Evolutionary conservation across 2,113 vertebrate species (phyloP), one percentile per base, ranked within the genome.

Genomic region (Takifugu bimaculatus): DNA sequence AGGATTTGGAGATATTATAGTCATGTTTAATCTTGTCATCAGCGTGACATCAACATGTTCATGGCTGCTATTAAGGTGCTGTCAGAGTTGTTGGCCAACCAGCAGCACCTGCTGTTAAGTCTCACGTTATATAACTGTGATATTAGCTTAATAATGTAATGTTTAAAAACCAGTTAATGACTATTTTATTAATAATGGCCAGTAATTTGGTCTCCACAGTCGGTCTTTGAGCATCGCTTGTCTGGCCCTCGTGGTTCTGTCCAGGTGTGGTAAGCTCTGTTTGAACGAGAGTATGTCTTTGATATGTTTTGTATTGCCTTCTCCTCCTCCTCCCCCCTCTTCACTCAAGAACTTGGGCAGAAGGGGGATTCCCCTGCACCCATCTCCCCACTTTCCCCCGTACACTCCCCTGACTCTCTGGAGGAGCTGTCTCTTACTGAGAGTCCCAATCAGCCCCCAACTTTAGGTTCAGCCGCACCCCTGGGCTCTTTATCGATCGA

Each of bases 301-400:
- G 84, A 89, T 88, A 75, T 84, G 82, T 83, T 63, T 75, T 86
- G 81, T 86, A 73, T 88, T 87, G 86, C 82, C 90, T 92, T 94
- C 91, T 94, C 89, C 93, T 72, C n/a, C n/a, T n/a, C 94, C 74
- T 91, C 93, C 93, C 94, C 93, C 93, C 92, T 96, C 67, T 96
- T 92, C 90, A 87, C 84, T 93, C 88, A 92, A 87, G 91, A 89
- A 76, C 85, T 93, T 89, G 92, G 89, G 85, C 93, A 93, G 92
- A 93, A 93, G 90, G 94, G 95, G 90, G 92, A 92, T 82, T 81
- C 92, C 90, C 92, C 94, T 94, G 89, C 93, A 90, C 92, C 92
- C 91, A 88, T 94, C 91, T 93, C 92, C 80, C 93, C 92, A 90
- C 85, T 93, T 66, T 94, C 94, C 91, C 90, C 93, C 88, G 87